Conservation (phyloP, 1,140 invertebrate species). For the Kradibia gibbosae region DNA sequence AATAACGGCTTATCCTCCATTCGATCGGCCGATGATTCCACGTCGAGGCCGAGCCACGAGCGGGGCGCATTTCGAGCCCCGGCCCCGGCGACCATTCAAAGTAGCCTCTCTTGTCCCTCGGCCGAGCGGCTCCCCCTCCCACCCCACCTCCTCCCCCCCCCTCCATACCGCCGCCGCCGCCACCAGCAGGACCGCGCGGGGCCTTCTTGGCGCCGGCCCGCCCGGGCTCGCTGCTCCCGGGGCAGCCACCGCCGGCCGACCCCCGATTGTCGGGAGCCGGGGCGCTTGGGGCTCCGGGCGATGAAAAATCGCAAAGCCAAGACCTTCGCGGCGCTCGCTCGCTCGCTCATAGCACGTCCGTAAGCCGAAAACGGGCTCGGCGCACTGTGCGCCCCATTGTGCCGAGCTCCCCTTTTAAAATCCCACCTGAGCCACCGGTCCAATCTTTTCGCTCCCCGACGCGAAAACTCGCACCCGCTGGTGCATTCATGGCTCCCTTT, state of each 20-base stretch:
- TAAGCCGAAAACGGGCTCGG: neutral
- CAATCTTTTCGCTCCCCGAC: constrained; percentile 15
- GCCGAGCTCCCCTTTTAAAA: constrained; percentile 9
- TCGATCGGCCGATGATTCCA: neutral
- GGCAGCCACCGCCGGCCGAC: neutral
- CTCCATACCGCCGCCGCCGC: no score
- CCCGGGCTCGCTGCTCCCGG: neutral
- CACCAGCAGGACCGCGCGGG: no score
- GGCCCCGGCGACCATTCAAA: neutral
- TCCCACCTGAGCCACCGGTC: constrained; percentile 7
- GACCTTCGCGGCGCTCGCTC: neutral
- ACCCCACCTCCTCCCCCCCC: no score
- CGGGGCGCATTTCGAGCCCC: neutral
- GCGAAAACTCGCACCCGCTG: constrained; percentile 23
- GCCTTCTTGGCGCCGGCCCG: neutral
- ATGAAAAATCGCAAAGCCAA: constrained; percentile 6
- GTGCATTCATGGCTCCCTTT: constrained; percentile 14
- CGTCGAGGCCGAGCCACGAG: neutral
- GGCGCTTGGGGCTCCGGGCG: neutral
- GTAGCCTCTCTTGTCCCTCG: no score
- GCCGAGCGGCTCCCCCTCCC: no score
- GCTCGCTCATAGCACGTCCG: neutral
- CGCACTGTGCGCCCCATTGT: neutral
- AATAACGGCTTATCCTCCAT: neutral
- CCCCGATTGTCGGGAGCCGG: neutral